Percentiles rank a stretch among this genome's conserved stretches.
Conservation (phyloP, 2,113 vertebrate genomes). For the Vimba vimba region DNA sequence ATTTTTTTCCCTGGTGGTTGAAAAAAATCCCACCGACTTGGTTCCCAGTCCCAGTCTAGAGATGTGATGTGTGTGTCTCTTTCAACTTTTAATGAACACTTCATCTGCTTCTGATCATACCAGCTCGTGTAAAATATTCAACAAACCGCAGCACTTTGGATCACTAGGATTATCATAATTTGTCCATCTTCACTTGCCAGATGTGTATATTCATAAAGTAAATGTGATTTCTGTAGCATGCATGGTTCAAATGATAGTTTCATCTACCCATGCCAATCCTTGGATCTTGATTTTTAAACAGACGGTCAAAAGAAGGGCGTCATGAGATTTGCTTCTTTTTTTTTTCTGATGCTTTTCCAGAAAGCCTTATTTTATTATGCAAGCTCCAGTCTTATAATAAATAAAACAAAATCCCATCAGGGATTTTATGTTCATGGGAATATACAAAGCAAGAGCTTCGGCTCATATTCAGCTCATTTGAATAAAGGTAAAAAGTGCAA, state of each 20-base stretch:
- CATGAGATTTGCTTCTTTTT: neutral
- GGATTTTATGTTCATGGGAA: neutral
- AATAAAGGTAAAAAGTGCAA: slow-evolving; percentile 15
- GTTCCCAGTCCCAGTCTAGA: neutral
- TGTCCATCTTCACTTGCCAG: neutral
- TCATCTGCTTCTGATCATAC: slow-evolving; percentile 13
- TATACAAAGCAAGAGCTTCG: neutral
- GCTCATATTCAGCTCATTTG: neutral
- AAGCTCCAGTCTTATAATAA: neutral
- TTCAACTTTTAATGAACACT: slow-evolving; percentile 19
- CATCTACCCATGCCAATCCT: slow-evolving; percentile 1
- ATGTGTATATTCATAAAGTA: neutral
- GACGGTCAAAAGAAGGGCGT: neutral
- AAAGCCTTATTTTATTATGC: slow-evolving; percentile 14
- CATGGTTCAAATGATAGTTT: neutral
- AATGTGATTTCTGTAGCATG: neutral
- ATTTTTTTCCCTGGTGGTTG: neutral
- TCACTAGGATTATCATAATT: neutral
- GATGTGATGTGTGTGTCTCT: neutral
- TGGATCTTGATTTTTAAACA: neutral
- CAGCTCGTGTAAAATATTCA: slow-evolving; percentile 17
- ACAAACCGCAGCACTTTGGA: neutral
- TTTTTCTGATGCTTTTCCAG: neutral
- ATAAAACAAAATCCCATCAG: slow-evolving; percentile 23
- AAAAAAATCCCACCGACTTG: neutral